Base-by-base conservation (phyloP, 37 sponge, comb jelly and placozoan species). In the Chondrilla cf. caribensis region DNA sequence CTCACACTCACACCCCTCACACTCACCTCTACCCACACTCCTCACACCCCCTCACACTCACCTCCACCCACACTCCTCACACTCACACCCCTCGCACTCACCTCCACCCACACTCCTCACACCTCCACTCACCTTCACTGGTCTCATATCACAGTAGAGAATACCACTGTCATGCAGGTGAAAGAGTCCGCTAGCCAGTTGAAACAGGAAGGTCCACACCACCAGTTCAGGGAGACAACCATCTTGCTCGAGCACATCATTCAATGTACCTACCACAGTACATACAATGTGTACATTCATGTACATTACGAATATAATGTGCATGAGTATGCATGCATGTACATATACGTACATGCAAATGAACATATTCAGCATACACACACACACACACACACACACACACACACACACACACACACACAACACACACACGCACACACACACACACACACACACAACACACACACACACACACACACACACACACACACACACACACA, bases 161-260 rank as follows among this genome's bases (percentile, higher is more conserved):
- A 92, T 15, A 22, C 78, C 75, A 17, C 26, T 72, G 5, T 39
- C 26, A 60, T 92, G 93, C 1, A 88, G 32, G 58, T 80, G 83
- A 60, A 28, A 79, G 0, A 92, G 84, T 17, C 86, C 93, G 11
- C 41, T 14, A 2, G 77, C 86, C 36, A 92, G 62, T 62, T 92
- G 86, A 7, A 7, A 17, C 15, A 73, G 26, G 43, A 88, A 92
- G 37, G 29, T 71, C 19, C 40, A 2, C 33, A 82, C 40, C 21
- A 54, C 24, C 2, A 33, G 51, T 39, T 59, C 71, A 17, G 86
- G 84, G 9, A 92, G 79, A 26, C 76, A 62, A 36, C 89, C 86
- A 81, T 92, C 93, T 73, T 85, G 86, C 26, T 79, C 81, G 62
- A 88, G 66, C 0, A 92, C 66, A 32, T 83, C 84, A 35, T 59